Evolutionary conservation across 2,888 invertebrate species (phyloP), one percentile per base, ranked within the genome.

Genomic region (Eupithecia vulgata): DNA sequence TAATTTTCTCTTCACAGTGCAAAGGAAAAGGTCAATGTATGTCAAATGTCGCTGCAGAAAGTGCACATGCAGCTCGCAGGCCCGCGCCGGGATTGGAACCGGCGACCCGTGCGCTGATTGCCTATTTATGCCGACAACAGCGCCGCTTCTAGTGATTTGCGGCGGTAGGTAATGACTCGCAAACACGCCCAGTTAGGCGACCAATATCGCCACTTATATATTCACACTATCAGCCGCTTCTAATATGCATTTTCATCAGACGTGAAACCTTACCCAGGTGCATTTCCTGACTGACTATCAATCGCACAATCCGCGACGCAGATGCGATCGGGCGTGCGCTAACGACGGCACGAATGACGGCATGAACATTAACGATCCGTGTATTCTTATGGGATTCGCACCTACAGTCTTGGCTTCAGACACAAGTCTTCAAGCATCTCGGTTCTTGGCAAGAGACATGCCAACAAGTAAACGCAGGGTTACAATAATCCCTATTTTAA

Each of bases 91-190:
- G 76, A 79, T 72, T 74, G 77, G 70, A 82, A 75, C 74, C 78
- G 77, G 76, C 76, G 78, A 74, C 77, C 79, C 79, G 79, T 76
- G 74, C 64, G 70, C 75, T 74, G 73, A 76, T 78, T 73, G 78
- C 77, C 81, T 78, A 83, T 83, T 83, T 83, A 77, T 75, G 78
- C 74, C 75, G 72, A 74, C 76, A 76, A 75, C 74, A 73, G 68
- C 68, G 64, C 59, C 40, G 66, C 68, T 68, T 40, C 62, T 57
- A 76, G 72, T 76, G 77, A 83, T 82, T 80, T 82, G 79, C 79
- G 57, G 30, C 68, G 66, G 68, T 74, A 75, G 66, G 68, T 74
- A 75, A 71, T 69, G 71, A 52, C 67, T 70, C 34, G 70, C 61
- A 61, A 34, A 17, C 61, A 34, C 8, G 57, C 57, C 61, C 61